Evolutionary conservation across 2,797 vertebrate species (phyloP).

Genomic region (Lophotriccus pileatus): DNA sequence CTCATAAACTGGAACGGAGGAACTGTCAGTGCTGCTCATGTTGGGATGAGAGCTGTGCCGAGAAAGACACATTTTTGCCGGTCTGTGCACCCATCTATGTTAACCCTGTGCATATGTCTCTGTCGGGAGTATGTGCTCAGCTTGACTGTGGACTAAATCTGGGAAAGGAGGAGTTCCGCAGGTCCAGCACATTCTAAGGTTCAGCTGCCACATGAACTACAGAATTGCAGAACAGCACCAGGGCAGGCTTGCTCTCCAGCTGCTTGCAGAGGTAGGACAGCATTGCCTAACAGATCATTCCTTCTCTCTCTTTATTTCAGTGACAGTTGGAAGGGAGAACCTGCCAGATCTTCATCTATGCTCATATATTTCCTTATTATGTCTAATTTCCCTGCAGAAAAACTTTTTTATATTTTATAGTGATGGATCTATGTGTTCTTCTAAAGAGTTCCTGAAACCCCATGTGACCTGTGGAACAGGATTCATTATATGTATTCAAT

Average conservation of each 20-base stretch:
- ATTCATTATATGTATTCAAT: not conserved
- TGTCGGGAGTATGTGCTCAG: not conserved
- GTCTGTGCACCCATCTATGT: not conserved
- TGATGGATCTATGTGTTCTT: not conserved
- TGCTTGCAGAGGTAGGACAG: not conserved
- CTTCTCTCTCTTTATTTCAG: not conserved
- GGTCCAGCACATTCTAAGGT: not conserved
- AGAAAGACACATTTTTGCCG: not conserved
- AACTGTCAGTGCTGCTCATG: fast-evolving
- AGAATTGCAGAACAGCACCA: not conserved
- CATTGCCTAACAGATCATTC: not conserved
- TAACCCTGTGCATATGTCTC: not conserved
- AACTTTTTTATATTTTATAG: not conserved
- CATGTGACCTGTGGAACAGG: not conserved
- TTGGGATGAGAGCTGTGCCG: not conserved
- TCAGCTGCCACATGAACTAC: not conserved
- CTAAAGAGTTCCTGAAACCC: not conserved
- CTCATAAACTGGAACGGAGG: not conserved
- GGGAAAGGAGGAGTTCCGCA: not conserved
- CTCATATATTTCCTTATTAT: not conserved
- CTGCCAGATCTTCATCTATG: not conserved
- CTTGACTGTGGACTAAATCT: not conserved
- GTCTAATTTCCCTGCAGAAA: not conserved
- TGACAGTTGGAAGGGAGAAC: not conserved
- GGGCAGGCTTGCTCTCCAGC: not conserved